Evolutionary conservation across 2,113 vertebrate genomes (phyloP), one percentile per base, ranked within the genome.

Genomic region (Chaenocephalus aceratus): DNA sequence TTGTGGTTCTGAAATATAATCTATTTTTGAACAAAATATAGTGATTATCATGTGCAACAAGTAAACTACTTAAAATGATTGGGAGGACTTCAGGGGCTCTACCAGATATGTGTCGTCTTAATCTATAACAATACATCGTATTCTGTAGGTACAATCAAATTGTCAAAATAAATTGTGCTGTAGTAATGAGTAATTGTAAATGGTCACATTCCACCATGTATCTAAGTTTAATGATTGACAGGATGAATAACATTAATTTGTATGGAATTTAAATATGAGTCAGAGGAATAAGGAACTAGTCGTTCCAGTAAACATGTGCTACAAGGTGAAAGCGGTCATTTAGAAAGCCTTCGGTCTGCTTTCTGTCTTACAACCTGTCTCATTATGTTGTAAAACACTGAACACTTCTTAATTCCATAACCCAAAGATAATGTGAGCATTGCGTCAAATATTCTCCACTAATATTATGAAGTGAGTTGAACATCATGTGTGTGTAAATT

Each of bases 231-330:
- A 7, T 2, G 23, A 70, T 4, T 14, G 16, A 16, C 13, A 34
- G 41, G n/a, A 34, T 30, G n/a, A 10, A 30, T 66, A 2, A 6
- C 5, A 74, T 23, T 36, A 6, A 51, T 36, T 21, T 52, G 41
- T 49, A 26, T 14, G 15, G 8, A 18, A 8, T 30, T 23, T 12
- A 75, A 62, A 13, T 53, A 66, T 69, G 30, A 70, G 51, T 36
- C 54, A 45, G 64, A 82, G 73, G 52, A 72, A 52, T 6, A 34
- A 49, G 49, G 69, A 49, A 65, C 14, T 60, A 61, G 66, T 76
- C 53, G 63, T 73, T 68, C 69, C 74, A 52, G 65, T 87, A 79
- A 86, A 66, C 84, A 80, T 83, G 82, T 81, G 85, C 79, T 87
- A 45, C 79, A 86, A 85, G 82, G 84, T 80, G 76, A 90, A 78